phyloP scores from a whole-genome alignment of 2,888 invertebrate species.

The Chrysodeixis includens region DNA sequence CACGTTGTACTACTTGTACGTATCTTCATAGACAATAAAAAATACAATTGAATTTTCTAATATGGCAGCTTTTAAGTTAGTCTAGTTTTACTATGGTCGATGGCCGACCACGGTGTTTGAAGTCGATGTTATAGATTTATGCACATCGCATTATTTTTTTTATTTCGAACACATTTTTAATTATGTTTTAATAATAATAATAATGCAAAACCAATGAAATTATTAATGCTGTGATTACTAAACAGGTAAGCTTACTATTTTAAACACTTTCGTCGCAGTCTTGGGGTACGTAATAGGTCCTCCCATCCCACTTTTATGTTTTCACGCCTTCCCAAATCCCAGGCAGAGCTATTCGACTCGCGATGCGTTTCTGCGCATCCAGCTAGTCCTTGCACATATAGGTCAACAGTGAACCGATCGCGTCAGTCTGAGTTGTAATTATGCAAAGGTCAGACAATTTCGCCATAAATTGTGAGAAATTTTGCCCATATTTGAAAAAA shows the following conservation, averaged over 20 bases:
- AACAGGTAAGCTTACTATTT: slow-evolving; percentile 68
- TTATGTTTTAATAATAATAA: slow-evolving; percentile 69
- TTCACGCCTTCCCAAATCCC: slow-evolving; percentile 77
- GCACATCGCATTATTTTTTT: slow-evolving; percentile 76
- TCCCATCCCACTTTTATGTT: slow-evolving; percentile 77
- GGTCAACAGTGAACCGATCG: slow-evolving; percentile 58
- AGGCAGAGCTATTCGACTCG: slow-evolving; percentile 69
- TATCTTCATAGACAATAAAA: background rate
- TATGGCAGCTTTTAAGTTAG: slow-evolving; percentile 15
- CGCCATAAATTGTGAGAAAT: slow-evolving; percentile 68
- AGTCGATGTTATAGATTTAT: slow-evolving; percentile 71
- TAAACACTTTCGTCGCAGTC: slow-evolving; percentile 62
- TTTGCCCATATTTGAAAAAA: slow-evolving; percentile 68
- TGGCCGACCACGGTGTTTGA: slow-evolving; percentile 81
- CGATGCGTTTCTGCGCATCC: slow-evolving; percentile 79
- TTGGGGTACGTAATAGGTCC: slow-evolving; percentile 75
- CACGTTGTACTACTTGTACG: background rate
- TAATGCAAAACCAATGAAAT: slow-evolving; percentile 66
- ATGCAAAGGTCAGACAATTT: slow-evolving; percentile 76
- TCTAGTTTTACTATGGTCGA: slow-evolving; percentile 65
- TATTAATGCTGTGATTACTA: slow-evolving; percentile 54
- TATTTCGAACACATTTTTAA: slow-evolving; percentile 63
- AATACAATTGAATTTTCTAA: background rate
- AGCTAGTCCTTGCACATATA: slow-evolving; percentile 63
- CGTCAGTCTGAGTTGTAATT: slow-evolving; percentile 60